Conservation (phyloP, 2,797 vertebrate species). For the Sebastes diploproa region DNA sequence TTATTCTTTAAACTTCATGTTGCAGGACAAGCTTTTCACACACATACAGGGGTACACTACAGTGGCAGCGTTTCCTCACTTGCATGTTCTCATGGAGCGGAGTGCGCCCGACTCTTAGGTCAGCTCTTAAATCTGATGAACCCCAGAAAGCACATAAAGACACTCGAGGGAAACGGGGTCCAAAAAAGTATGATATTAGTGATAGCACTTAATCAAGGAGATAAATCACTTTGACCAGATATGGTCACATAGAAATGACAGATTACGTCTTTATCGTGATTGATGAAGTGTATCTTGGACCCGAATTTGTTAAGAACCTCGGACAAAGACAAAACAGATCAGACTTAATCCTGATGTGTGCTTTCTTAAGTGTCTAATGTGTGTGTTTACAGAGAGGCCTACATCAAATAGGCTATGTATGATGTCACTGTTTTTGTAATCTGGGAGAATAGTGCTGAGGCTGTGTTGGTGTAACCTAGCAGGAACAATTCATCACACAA, state of each 20-base stretch:
- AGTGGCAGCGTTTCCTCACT: constrained; percentile 29
- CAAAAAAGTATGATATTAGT: constrained; percentile 33
- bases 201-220: constrained; percentile 30
- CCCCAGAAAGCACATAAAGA: constrained; percentile 24
- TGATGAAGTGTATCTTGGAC: constrained; percentile 52
- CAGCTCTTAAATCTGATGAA: constrained; percentile 46
- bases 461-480: constrained; percentile 55
- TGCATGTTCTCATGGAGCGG: constrained; percentile 14
- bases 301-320: constrained; percentile 12
- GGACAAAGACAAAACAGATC: constrained; percentile 35
- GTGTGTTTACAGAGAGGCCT: constrained; percentile 45
- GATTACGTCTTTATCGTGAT: constrained; percentile 38
- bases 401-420: constrained; percentile 32
- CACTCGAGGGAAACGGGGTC: neutral
- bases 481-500: constrained; percentile 49
- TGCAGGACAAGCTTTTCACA: constrained; percentile 73
- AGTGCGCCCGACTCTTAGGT: constrained; percentile 15
- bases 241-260: constrained; percentile 16
- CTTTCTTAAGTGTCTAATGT: constrained; percentile 45
- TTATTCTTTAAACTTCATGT: constrained; percentile 68
- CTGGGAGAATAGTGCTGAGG: constrained; percentile 34
- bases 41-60: constrained; percentile 33
- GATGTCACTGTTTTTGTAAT: constrained; percentile 66
- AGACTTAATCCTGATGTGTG: constrained; percentile 32
- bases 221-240: constrained; percentile 39